These are phyloP conservation scores for Malachius bipustulatus DNA, from an alignment of 2,888 invertebrate genomes.

Conservation along the genomic window DNA sequence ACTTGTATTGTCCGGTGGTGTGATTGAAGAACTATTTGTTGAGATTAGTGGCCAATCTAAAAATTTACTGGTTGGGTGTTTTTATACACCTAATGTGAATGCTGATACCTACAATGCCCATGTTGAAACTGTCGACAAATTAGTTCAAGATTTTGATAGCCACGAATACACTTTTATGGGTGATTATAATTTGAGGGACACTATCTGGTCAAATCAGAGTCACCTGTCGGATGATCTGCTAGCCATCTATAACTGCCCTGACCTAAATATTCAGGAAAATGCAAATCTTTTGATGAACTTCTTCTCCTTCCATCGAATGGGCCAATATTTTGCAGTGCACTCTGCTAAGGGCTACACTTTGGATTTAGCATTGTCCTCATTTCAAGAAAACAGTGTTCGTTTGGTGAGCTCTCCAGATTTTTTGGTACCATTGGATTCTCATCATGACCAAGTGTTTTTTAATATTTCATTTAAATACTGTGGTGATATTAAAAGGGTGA, in stretches of 20 bases:
- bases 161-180: too few species aligned
- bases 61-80: conserved; percentile 5
- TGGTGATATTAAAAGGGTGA: too few species aligned
- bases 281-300: too few species aligned
- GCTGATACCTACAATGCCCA: conserved; percentile 5
- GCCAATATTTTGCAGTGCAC: too few species aligned
- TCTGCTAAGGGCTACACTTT: too few species aligned
- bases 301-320: too few species aligned
- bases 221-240: too few species aligned
- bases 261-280: too few species aligned
- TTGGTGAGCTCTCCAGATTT: conserved; percentile 6
- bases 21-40: conserved; percentile 5
- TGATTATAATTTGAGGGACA: too few species aligned
- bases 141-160: conserved; percentile 4
- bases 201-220: too few species aligned
- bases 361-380: conserved; percentile 6
- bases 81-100: conserved; percentile 6
- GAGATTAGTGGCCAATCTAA: conserved; percentile 1
- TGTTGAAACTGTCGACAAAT: conserved; percentile 7
- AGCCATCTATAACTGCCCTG: too few species aligned
- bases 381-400: conserved; percentile 6
- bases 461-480: conserved; percentile 3
- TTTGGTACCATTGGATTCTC: conserved; percentile 6
- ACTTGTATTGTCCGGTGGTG: conserved; percentile 4
- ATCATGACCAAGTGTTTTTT: conserved; percentile 6